phyloP scores from a whole-genome alignment of 2,888 invertebrate species.

The Sisyra nigra region DNA sequence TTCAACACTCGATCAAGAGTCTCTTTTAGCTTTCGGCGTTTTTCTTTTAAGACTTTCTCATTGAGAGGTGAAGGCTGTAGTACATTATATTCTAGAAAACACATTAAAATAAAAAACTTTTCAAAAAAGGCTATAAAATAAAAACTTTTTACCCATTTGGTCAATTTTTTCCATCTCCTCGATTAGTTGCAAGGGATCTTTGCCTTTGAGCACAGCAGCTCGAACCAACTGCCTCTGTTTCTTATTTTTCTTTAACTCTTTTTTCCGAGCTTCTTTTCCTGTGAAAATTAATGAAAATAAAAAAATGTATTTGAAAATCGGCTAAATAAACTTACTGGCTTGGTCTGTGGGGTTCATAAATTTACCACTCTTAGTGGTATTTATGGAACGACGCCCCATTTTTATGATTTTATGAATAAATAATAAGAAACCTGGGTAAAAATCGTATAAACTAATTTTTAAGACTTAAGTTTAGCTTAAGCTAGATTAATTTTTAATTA shows the following conservation, averaged over 20 bases:
- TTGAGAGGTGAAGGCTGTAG: slow-evolving; percentile 87
- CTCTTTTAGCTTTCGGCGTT: slow-evolving; percentile 86
- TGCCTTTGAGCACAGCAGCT: slow-evolving; percentile 92
- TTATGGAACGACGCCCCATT: slow-evolving; percentile 94
- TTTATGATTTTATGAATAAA: slow-evolving; percentile 18
- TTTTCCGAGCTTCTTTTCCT: slow-evolving; percentile 96
- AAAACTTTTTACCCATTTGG: slow-evolving; percentile 69
- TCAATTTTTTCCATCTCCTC: slow-evolving; percentile 96
- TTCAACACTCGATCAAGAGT: slow-evolving; percentile 87
- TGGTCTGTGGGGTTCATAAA: slow-evolving; percentile 99
- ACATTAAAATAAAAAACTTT: slow-evolving; percentile 4
- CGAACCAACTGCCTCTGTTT: slow-evolving; percentile 91
- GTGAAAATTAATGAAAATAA: slow-evolving; percentile 10
- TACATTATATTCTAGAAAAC: slow-evolving; percentile 84
- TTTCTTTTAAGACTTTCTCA: slow-evolving; percentile 93
- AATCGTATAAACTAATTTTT: too few relatives aligned
- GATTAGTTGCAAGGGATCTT: slow-evolving; percentile 89
- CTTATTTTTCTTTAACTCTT: slow-evolving; percentile 96
- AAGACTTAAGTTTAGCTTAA: too few relatives aligned
- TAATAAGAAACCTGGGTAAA: too few relatives aligned
- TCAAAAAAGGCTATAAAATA: slow-evolving; percentile 1
- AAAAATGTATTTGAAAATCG: slow-evolving; percentile 4
- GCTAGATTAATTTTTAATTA: too few relatives aligned
- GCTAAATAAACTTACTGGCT: slow-evolving; percentile 61
- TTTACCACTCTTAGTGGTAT: slow-evolving; percentile 99